These are phyloP conservation scores for Nibea coibor DNA, from an alignment of 2,113 vertebrate species.

Conservation along the genomic window DNA sequence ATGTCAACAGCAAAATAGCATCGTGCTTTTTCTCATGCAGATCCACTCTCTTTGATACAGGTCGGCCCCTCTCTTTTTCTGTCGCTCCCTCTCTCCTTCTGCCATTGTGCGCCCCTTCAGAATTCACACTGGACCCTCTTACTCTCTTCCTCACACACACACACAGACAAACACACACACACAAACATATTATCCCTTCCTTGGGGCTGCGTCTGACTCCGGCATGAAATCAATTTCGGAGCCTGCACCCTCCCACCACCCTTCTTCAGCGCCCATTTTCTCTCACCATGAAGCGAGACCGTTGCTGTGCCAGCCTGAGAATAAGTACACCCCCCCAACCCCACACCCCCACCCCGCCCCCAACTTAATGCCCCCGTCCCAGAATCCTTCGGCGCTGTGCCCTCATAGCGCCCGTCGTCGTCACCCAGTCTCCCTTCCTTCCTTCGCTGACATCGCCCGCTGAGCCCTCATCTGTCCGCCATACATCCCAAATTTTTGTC, in stretches of 20 bases:
- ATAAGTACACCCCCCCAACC: conserved; percentile 14
- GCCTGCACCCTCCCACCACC: conserved; percentile 65
- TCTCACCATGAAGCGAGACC: conserved; percentile 76
- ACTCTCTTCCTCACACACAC: conserved; percentile 33
- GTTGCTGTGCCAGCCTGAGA: conserved; percentile 75
- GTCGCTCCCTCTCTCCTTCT: conserved; percentile 46
- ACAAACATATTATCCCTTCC: conserved; percentile 67
- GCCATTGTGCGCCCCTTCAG: conserved; percentile 62
- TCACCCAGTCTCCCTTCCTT: conserved; percentile 20
- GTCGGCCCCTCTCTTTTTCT: conserved; percentile 63
- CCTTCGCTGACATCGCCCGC: background rate
- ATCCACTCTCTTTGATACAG: conserved; percentile 71
- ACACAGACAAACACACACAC: conserved; percentile 3
- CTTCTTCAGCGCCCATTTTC: conserved; percentile 71
- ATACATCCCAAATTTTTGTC: background rate
- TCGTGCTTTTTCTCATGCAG: conserved; percentile 71
- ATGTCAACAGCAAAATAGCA: conserved; percentile 65
- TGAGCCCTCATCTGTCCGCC: background rate
- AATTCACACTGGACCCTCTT: conserved; percentile 57
- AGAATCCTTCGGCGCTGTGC: conserved; percentile 53
- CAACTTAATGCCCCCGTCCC: conserved; percentile 56
- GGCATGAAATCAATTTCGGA: conserved; percentile 83
- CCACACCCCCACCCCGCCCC: background rate
- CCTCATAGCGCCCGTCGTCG: background rate
- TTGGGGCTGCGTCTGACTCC: conserved; percentile 76